Evolutionary conservation across 2,888 invertebrate species (phyloP), one percentile per base, ranked within the genome.

Genomic region (Cylindroiulus punctatus): DNA sequence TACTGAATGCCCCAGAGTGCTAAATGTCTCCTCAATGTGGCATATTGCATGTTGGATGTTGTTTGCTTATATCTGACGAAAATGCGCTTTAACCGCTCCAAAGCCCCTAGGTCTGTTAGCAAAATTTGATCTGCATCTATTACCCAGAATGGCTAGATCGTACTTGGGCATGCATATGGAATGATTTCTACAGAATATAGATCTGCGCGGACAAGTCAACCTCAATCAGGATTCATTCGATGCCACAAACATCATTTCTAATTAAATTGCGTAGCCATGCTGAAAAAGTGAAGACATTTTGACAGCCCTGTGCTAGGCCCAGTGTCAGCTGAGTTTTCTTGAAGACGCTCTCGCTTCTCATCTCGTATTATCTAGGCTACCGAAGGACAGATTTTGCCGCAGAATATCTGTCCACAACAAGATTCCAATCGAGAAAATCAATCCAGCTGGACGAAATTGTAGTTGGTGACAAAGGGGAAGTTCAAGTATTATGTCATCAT

Each of bases 211-310:
- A 65, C 22, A 65, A 65, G 22, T 65, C 57, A 65, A 65, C 57
- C 57, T 22, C 22, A 8, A 65, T 65, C 57, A 22, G 22, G 22
- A 65, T 65, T 65, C 57, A 65, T 22, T 65, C 57, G 22, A 22
- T 22, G 57, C 57, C 57, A 65, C 57, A 65, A 22, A 65, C 19
- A 65, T 65, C 57, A 19, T 3, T 10, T 22, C 22, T 65, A 65
- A 65, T 65, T 65, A 65, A 65, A 65, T 65, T 65, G 57, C 22
- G 57, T 65, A 22, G 57, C 22, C 57, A 65, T 65, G 22, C 57
- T 65, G 57, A 65, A 22, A 22, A 65, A 22, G 57, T 65, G 57
- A 65, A 65, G 22, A n/a, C 22, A 22, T 22, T 22, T 65, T 65
- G 57, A 65, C 57, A 65, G 57, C 0, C 52, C 3, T 52, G 2